Conservation (phyloP, 2,888 invertebrate genomes). For the Chesias legatella region DNA sequence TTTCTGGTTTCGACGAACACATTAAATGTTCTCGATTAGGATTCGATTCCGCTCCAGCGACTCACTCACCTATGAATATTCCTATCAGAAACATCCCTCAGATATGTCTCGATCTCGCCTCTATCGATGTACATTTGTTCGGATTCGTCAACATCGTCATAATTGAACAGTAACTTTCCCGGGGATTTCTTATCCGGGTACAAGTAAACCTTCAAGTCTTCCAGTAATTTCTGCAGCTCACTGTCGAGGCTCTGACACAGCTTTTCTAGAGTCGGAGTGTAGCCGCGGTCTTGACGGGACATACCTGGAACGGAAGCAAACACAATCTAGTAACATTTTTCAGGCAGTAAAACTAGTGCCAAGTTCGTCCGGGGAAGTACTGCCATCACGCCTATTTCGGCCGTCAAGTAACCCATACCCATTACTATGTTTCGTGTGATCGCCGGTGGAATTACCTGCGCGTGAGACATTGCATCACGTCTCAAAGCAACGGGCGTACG, state of each 20-base stretch:
- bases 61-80: constrained; percentile 66
- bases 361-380: no score
- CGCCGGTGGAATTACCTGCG: no score
- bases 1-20: no score
- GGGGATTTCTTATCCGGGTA: constrained; percentile 73
- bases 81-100: constrained; percentile 71
- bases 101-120: constrained; percentile 69
- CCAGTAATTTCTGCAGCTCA: constrained; percentile 82
- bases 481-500: no score
- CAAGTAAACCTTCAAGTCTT: constrained; percentile 85
- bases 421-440: no score
- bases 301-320: constrained; percentile 62
- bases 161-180: constrained; percentile 48
- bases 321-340: constrained; percentile 8
- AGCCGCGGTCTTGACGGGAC: constrained; percentile 90
- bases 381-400: no score
- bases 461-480: no score
- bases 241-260: constrained; percentile 84
- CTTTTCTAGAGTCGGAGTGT: constrained; percentile 85
- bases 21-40: no score
- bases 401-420: no score
- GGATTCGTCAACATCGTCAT: constrained; percentile 60
- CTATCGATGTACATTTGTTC: constrained; percentile 72
- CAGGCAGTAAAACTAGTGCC: no score
- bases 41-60: no score